These are phyloP conservation scores for Salvelinus alpinus DNA, from an alignment of 2,113 vertebrate genomes.

Conservation along the genomic window DNA sequence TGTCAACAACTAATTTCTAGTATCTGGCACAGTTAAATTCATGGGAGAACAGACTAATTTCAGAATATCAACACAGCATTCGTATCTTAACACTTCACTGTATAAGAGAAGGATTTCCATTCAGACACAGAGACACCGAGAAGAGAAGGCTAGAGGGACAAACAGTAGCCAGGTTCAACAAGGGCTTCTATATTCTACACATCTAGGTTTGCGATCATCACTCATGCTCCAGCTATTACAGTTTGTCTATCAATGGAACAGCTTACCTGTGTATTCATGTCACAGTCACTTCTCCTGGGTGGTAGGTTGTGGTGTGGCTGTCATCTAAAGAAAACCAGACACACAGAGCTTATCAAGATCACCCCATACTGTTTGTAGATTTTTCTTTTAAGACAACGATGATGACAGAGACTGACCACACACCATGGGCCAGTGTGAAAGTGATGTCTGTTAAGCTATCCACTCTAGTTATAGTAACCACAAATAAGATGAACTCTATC, in stretches of 20 bases:
- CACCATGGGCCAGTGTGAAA: constrained; percentile 8
- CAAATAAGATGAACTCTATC: constrained; percentile 48
- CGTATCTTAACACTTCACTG: background rate
- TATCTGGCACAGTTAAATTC: background rate
- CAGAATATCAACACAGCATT: background rate
- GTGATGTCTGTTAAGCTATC: background rate
- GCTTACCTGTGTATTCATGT: constrained; percentile 19
- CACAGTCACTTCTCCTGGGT: background rate
- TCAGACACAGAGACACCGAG: background rate
- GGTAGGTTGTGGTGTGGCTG: background rate
- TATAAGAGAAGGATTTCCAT: background rate
- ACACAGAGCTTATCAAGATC: background rate
- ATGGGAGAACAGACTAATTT: background rate
- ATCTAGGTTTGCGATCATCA: background rate
- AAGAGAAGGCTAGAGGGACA: too few relatives aligned
- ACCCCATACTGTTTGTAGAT: background rate
- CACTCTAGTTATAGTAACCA: constrained; percentile 49
- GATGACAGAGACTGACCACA: background rate
- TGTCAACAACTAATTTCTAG: background rate
- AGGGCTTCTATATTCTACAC: too few relatives aligned
- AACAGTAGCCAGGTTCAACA: too few relatives aligned
- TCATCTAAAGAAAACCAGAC: background rate
- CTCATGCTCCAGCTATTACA: background rate
- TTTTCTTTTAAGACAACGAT: background rate
- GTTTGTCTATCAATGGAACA: background rate